phyloP scores from a whole-genome alignment of 2,797 vertebrate genomes.

The Eutrigla gurnardus region DNA sequence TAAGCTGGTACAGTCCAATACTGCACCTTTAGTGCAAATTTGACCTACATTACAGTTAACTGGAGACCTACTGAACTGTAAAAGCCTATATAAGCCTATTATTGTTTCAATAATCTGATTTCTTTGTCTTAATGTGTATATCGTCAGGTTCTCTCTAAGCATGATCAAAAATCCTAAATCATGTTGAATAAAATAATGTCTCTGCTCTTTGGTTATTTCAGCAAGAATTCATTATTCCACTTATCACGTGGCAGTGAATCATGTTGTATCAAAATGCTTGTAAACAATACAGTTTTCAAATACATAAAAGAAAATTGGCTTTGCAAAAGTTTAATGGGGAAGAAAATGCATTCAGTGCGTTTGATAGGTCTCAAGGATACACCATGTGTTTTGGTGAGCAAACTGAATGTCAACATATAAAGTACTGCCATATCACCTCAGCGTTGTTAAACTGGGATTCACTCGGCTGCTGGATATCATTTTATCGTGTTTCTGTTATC shows the following conservation, averaged over 20 bases:
- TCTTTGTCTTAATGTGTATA: no score
- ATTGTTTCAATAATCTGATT: neutral
- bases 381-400: neutral
- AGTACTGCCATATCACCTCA: neutral
- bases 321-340: neutral
- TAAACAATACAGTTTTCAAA: neutral
- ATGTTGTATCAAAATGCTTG: neutral
- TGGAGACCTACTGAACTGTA: conserved; percentile 1
- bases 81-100: neutral
- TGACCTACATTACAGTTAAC: neutral
- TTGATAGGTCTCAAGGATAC: neutral
- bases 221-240: neutral
- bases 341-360: neutral
- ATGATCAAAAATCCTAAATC: no score
- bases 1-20: neutral
- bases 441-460: neutral
- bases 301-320: neutral
- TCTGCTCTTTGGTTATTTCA: no score
- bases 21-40: neutral
- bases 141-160: no score
- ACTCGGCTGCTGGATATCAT: neutral
- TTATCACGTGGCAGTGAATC: neutral
- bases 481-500: neutral
- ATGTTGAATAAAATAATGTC: neutral
- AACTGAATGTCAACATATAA: neutral